Evolutionary conservation across 1,140 invertebrate genomes (phyloP), one percentile per base, ranked within the genome.

Genomic region (Maniola jurtina): DNA sequence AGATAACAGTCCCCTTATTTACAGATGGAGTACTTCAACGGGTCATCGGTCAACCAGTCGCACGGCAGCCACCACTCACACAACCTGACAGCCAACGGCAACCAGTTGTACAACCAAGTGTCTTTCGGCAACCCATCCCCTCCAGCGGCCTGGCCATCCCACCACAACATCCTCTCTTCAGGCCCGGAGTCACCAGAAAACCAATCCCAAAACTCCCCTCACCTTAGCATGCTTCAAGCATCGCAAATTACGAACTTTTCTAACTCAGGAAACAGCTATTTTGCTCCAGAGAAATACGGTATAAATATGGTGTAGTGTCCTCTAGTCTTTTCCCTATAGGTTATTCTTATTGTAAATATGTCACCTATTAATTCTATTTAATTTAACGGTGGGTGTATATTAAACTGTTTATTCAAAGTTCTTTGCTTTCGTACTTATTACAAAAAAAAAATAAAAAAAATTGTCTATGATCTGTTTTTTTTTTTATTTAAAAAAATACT

Each of bases 21-120:
- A 2, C 92, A 94, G 87, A 94, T 94, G 93, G 93, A 94, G 61
- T 94, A 94, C 74, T 94, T 94, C 68, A 94, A 93, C 84, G 91
- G 91, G 7, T 74, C 90, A 1, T 83, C 88, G 6, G 83, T 89
- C 52, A 90, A 89, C 74, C 89, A 91, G 60, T 75, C 82, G 6
- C 88, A 90, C 68, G 84, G 85, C 10, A 74, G 79, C 33, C 86
- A 87, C 72, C 85, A 89, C 71, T 64, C 77, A 13, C 82, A 88
- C 77, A 85, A 88, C 75, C 64, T 88, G 36, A 83, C 83, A 0
- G 70, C 85, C 6, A 90, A 89, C 71, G 79, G 85, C 58, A 90
- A 90, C 74, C 86, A 89, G 66, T 84, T 90, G 0, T 90, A 90
- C 82, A 90, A 90, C 76, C 88, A 90, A 64, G 88, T 90, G 42